Evolutionary conservation across 2,113 vertebrate genomes (phyloP).

Genomic region (Atrichornis clamosus): DNA sequence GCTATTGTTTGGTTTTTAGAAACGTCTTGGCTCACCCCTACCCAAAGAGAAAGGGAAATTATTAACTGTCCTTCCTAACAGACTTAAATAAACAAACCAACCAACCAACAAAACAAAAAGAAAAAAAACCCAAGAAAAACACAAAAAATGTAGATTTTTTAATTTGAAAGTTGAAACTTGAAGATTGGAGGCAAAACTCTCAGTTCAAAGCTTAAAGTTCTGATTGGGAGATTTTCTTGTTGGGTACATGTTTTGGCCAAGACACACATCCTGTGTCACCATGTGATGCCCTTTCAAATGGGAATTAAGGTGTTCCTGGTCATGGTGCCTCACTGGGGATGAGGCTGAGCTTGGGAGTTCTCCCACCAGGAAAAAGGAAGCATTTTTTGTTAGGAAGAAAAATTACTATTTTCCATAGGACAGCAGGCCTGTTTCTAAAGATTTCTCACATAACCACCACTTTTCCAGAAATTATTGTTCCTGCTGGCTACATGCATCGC

Average conservation of each 20-base stretch:
- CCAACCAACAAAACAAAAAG: neutral
- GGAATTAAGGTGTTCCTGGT: neutral
- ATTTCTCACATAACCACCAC: neutral
- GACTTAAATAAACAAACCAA: neutral
- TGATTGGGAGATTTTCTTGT: neutral
- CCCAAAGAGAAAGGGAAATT: neutral
- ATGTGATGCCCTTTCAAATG: rapidly evolving
- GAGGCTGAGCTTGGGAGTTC: neutral
- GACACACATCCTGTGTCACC: rapidly evolving
- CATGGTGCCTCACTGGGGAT: neutral
- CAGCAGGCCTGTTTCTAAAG: neutral
- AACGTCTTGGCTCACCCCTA: neutral
- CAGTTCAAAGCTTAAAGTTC: neutral
- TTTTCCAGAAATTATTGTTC: neutral
- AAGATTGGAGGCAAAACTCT: neutral
- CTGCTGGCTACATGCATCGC: neutral
- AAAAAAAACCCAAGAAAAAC: neutral
- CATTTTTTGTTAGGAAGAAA: neutral
- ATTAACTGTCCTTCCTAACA: neutral
- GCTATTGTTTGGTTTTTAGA: neutral
- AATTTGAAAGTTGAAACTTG: neutral
- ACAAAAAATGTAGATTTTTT: neutral
- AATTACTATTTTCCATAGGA: neutral
- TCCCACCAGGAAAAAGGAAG: neutral
- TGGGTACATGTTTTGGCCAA: neutral